Base-by-base conservation (phyloP, 2,888 invertebrate genomes). In the Nipponacmea schrenckii region DNA sequence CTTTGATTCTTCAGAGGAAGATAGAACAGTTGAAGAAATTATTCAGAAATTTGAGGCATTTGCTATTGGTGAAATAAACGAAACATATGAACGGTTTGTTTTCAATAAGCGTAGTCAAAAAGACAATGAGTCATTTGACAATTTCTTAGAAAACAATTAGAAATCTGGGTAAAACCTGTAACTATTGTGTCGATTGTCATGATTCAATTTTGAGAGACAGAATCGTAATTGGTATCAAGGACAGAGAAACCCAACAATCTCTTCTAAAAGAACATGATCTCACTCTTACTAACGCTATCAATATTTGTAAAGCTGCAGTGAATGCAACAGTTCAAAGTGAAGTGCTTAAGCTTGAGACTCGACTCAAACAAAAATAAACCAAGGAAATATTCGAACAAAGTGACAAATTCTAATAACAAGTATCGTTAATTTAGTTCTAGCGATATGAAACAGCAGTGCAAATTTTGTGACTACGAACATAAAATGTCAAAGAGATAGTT, bases 61-160 rank as follows among this genome's bases (percentile, higher is more conserved):
- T 67, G 70, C 68, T 67, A 63, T 74, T 64, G 71, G 71, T 62
- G 65, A 68, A 27, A 71, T 67, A 20, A 76, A 71, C 48, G 76
- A 73, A 39, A 74, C 62, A 17, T 73, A 67, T 65, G 77, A 77
- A 69, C 63, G 75, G 14, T 75, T 63, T 39, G 64, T 39, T 26
- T 77, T 74, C 45, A 74, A 74, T 44, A 50, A 45, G 26, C 65
- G 72, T 62, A 64, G 68, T 44, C 71, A 74, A 64, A 64, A 72
- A 68, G 62, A 50, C 45, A 50, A 39, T 64, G 71, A 74, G 44
- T 66, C 62, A n/a, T 62, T 77, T 69, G 73, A 75, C 50, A 24
- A 24, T 65, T 8, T 75, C 72, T 65, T 56, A 70, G 8, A 64
- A 71, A 24, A 56, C 48, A 2, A 26, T 75, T 14, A 39, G 73